A percentile compares a stretch with the other conserved stretches of the same genome.
These are phyloP conservation scores for Heliconius nattereri DNA, from an alignment of 1,140 invertebrate species.

Conservation along the genomic window DNA sequence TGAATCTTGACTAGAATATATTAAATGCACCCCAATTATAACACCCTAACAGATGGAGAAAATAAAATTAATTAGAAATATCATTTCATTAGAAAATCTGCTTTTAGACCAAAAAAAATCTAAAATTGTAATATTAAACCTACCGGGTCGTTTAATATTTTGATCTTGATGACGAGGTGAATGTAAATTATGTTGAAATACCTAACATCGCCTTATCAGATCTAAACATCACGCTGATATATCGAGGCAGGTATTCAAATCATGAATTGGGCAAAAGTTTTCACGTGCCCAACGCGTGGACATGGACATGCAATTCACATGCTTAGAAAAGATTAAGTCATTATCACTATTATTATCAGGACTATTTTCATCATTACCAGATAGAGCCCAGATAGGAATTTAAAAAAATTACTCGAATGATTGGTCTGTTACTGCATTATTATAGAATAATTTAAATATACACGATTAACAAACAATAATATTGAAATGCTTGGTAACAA, in stretches of 20 bases:
- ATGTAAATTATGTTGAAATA: slow-evolving; percentile 12
- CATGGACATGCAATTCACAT: background rate
- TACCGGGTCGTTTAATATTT: background rate
- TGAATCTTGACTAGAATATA: too few species aligned
- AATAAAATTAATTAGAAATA: too few species aligned
- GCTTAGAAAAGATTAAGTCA: slow-evolving; percentile 1
- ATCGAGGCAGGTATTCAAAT: background rate
- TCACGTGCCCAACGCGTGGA: background rate
- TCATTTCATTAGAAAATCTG: background rate
- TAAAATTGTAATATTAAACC: background rate
- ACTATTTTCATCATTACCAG: slow-evolving; percentile 4
- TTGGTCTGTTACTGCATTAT: background rate
- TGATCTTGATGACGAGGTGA: background rate
- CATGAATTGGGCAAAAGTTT: background rate
- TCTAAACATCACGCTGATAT: background rate
- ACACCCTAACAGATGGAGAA: too few species aligned
- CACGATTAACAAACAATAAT: background rate
- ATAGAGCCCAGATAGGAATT: background rate
- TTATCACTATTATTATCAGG: background rate
- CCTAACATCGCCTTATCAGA: background rate
- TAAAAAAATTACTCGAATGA: background rate
- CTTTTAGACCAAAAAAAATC: background rate
- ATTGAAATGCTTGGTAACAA: background rate
- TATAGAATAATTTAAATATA: background rate
- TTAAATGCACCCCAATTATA: too few species aligned